Conservation (phyloP, 2,113 vertebrate genomes). For the Laticauda colubrina region DNA sequence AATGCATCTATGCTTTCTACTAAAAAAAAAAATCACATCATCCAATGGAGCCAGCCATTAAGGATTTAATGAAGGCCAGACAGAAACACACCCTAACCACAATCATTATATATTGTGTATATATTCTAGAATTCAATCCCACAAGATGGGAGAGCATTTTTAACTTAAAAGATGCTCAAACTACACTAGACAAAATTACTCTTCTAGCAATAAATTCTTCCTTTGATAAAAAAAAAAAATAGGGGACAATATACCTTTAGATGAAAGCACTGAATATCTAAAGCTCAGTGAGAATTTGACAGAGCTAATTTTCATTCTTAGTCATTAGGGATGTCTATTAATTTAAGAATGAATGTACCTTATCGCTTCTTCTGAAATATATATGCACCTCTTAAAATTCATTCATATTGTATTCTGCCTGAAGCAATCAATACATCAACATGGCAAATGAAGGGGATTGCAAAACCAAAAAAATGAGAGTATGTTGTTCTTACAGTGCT, state of each 20-base stretch:
- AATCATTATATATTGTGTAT: not conserved
- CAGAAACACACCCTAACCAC: too few relatives aligned
- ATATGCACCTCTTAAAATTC: not conserved
- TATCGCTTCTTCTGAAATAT: not conserved
- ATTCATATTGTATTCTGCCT: not conserved
- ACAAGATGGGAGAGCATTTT: not conserved
- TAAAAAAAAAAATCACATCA: not conserved
- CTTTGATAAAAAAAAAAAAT: not conserved
- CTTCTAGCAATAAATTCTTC: too few relatives aligned
- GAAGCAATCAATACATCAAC: not conserved
- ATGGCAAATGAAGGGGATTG: not conserved
- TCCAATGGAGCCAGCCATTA: not conserved
- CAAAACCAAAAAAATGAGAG: not conserved
- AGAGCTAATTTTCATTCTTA: not conserved
- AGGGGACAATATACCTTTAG: not conserved
- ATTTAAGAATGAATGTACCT: not conserved
- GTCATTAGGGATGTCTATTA: not conserved
- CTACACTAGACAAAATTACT: too few relatives aligned
- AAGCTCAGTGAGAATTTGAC: not conserved
- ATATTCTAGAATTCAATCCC: not conserved
- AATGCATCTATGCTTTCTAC: not conserved
- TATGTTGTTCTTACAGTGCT: not conserved
- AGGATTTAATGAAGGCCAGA: not conserved
- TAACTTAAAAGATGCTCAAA: not conserved
- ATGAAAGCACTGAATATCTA: not conserved